Base-by-base conservation (phyloP, 2,888 invertebrate species). In the Acrocyrtus sp. region DNA sequence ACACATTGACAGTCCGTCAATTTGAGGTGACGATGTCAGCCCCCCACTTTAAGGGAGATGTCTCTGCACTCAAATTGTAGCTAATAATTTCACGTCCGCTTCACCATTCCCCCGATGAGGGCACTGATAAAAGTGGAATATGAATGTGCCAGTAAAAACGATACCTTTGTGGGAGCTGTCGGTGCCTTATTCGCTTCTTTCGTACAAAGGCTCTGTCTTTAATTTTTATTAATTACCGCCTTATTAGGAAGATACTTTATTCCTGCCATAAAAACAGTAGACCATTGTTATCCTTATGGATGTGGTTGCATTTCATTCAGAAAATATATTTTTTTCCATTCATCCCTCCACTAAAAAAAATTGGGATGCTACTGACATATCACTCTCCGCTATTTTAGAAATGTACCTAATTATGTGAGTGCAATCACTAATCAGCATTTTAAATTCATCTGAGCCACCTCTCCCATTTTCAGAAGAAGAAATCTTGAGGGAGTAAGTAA, bases 191-290 rank as follows among this genome's bases (percentile, higher is more conserved):
- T 73, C 67, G 54, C 67, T 29, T 34, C 34, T 34, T n/a, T 43
- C 29, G n/a, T 50, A 41, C 57, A 51, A 67, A 68, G 47, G 48
- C 51, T 61, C 50, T 66, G 69, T 68, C 72, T 67, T 72, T 72
- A 69, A 76, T 76, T 76, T 73, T 58, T 61, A 77, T 72, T 77
- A 77, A 74, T 77, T 77, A 74, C 72, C 69, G 53, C 77, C 77
- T 74, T 77, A 77, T 77, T 74, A 65, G 77, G 74, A 56, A 24
- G 12, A 12, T 34, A 34, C 34, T 34, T n/a, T 12, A 34, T 50
- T 45, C 22, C 41, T 26, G 57, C 62, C 27, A 48, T 51, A 69
- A 61, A 61, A 69, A 61, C 69, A 69, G 69, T 34, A 51, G 57
- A 12, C 57, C 27, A 26, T 58, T 53, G 53, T 58, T 17, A 43